Evolutionary conservation across 2,113 vertebrate species (phyloP).

Genomic region (Neogale vison): DNA sequence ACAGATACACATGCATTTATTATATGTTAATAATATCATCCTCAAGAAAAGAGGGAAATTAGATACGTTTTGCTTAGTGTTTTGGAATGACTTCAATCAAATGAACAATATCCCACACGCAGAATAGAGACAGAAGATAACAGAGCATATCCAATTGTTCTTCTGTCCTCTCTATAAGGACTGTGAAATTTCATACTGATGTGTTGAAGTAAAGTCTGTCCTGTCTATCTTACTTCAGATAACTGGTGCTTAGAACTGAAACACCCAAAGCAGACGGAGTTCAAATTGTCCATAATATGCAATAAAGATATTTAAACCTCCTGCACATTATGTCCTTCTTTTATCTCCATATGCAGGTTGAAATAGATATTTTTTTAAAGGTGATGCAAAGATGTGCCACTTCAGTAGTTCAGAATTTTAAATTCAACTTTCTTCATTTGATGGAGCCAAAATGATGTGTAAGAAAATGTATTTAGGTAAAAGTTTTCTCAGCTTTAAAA

Average conservation of each 20-base stretch:
- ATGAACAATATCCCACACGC: neutral
- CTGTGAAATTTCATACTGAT: neutral
- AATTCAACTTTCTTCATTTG: neutral
- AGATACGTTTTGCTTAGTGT: neutral
- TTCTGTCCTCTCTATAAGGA: neutral
- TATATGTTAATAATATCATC: neutral
- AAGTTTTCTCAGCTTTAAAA: neutral
- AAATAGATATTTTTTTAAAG: neutral
- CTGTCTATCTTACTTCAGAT: constrained; percentile 22
- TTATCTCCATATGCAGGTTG: neutral
- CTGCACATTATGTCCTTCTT: neutral
- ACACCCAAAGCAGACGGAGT: neutral
- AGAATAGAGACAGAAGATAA: constrained; percentile 29
- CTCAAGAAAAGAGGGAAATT: neutral
- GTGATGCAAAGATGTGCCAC: neutral
- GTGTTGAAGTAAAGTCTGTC: neutral
- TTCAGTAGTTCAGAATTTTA: neutral
- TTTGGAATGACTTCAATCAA: constrained; percentile 34
- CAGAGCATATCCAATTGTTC: neutral
- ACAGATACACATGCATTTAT: neutral
- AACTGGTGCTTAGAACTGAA: constrained; percentile 18
- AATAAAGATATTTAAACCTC: neutral
- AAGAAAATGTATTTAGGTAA: neutral
- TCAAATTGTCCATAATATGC: neutral
- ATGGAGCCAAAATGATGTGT: neutral